Conservation (phyloP, 1,140 invertebrate species). For the Trypoxylus dichotomus region DNA sequence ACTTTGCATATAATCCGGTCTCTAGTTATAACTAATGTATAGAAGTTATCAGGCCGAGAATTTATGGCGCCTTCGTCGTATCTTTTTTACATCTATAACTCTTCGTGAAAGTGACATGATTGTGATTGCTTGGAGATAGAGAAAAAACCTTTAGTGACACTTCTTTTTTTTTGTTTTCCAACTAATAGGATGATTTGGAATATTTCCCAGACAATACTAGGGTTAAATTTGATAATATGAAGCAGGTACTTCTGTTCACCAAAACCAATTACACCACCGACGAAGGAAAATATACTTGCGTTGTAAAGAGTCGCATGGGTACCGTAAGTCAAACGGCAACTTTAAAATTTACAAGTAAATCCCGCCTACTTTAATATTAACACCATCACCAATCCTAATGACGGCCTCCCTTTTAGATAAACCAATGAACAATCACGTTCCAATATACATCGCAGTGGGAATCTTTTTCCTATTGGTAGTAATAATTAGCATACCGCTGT, state of each 20-base stretch:
- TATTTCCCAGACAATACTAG: constrained; percentile 2
- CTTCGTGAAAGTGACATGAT: too few species aligned
- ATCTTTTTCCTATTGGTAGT: too few species aligned
- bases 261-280: neutral
- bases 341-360: constrained; percentile 18
- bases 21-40: too few species aligned
- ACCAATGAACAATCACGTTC: too few species aligned
- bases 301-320: neutral
- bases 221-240: neutral
- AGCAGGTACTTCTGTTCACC: constrained; percentile 2
- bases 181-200: neutral
- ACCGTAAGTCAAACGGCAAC: neutral
- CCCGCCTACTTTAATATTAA: neutral
- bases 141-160: too few species aligned
- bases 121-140: too few species aligned
- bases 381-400: neutral
- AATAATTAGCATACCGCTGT: too few species aligned
- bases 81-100: too few species aligned
- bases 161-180: neutral
- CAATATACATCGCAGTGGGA: too few species aligned
- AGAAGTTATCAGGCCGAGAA: too few species aligned
- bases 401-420: neutral
- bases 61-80: too few species aligned
- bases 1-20: too few species aligned
- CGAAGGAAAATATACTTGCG: neutral